These are phyloP conservation scores for Megalops atlanticus DNA, from an alignment of 2,113 vertebrate genomes.

Conservation along the genomic window DNA sequence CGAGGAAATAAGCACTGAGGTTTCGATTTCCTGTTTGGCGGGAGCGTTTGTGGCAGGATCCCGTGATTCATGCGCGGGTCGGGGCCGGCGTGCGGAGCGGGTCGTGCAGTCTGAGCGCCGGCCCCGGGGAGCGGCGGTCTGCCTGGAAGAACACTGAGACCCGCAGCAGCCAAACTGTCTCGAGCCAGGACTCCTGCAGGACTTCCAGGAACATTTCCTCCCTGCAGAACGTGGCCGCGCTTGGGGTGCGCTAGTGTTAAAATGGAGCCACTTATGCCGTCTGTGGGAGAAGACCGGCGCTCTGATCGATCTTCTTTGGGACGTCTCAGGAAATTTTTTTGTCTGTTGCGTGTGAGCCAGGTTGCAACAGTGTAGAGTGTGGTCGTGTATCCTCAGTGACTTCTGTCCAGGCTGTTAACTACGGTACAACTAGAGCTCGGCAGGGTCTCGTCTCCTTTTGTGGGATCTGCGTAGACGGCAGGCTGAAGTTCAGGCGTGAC, in stretches of 20 bases:
- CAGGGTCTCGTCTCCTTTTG: neutral
- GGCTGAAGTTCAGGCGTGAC: conserved; percentile 8
- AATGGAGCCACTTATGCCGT: neutral
- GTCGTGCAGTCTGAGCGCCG: neutral
- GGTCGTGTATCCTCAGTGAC: too few relatives aligned
- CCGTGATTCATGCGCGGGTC: neutral
- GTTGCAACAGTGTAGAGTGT: neutral
- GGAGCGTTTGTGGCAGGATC: neutral
- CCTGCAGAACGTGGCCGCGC: neutral
- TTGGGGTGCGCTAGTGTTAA: neutral
- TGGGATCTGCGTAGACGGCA: neutral
- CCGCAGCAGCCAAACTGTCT: neutral
- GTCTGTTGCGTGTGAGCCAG: neutral
- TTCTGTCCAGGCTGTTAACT: neutral
- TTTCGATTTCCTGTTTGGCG: neutral
- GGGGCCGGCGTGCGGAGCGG: neutral
- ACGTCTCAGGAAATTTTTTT: too few relatives aligned
- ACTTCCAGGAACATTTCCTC: conserved; percentile 7
- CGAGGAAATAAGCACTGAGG: neutral
- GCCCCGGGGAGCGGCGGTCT: neutral
- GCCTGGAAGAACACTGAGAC: neutral
- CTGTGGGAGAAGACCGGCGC: neutral
- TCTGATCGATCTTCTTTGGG: too few relatives aligned
- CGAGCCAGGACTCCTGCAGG: neutral
- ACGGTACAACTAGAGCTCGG: neutral